Evolutionary conservation across 1,140 invertebrate species (phyloP).

Genomic region (Drosophila guanche): DNA sequence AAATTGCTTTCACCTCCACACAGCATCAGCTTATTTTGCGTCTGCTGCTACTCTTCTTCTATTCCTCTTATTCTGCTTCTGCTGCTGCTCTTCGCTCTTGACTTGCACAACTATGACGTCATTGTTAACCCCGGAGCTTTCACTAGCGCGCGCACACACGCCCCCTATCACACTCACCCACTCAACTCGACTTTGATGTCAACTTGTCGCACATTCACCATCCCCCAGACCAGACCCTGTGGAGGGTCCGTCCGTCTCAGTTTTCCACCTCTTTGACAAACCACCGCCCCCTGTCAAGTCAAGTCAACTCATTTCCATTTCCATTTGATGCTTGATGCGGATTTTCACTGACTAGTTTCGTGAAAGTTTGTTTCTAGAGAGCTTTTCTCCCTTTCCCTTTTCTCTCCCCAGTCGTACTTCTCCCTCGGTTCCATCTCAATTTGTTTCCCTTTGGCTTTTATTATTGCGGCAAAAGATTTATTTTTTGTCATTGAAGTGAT

Average conservation of each 20-base stretch:
- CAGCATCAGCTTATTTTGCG: not conserved
- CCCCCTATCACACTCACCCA: not conserved
- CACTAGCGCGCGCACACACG: constrained; percentile 10
- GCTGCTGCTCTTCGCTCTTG: constrained; percentile 1
- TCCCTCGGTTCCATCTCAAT: constrained; percentile 36
- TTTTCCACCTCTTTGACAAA: constrained; percentile 15
- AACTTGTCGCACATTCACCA: not conserved
- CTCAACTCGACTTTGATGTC: constrained; percentile 44
- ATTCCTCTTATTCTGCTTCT: not conserved
- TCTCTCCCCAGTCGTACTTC: not conserved
- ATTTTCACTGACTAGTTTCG: constrained; percentile 64
- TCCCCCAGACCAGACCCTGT: too few relatives aligned
- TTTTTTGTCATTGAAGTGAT: constrained; percentile 76
- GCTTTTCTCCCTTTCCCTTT: constrained; percentile 49
- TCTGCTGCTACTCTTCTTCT: not conserved
- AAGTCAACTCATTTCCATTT: constrained; percentile 77
- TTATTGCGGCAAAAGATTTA: constrained; percentile 77
- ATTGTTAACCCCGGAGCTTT: constrained; percentile 78
- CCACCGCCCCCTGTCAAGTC: constrained; percentile 45
- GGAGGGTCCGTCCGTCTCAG: constrained; percentile 1
- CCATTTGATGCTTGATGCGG: constrained; percentile 62
- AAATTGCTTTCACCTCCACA: constrained; percentile 46
- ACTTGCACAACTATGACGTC: constrained; percentile 75
- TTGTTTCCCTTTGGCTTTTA: constrained; percentile 64
- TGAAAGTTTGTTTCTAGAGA: constrained; percentile 60